A percentile compares a stretch with the other conserved stretches of the same genome.
Conservation (phyloP, 2,797 vertebrate species). For the Tiaroga cobitis region DNA sequence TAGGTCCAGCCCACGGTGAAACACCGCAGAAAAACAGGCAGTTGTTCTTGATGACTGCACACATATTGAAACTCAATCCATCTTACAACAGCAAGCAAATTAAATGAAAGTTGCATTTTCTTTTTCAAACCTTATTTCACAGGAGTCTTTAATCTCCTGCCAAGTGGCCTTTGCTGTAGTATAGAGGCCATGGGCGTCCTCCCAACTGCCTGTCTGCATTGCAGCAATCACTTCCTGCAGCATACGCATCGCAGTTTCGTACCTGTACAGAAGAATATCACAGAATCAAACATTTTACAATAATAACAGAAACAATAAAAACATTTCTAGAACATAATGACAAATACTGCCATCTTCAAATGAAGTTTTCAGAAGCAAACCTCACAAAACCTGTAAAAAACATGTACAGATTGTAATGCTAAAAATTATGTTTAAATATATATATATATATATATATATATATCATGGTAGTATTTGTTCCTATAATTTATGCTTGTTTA, state of each 20-base stretch:
- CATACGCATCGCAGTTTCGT: slow-evolving; percentile 81
- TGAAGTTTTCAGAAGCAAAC: not conserved
- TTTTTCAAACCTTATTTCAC: slow-evolving; percentile 82
- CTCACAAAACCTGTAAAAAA: not conserved
- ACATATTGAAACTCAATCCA: slow-evolving; percentile 34
- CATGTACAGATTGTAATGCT: not conserved
- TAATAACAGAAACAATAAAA: not conserved
- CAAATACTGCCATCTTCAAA: not conserved
- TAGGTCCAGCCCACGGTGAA: slow-evolving; percentile 94
- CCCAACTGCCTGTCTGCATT: slow-evolving; percentile 87
- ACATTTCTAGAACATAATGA: not conserved
- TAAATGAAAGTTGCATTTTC: not conserved
- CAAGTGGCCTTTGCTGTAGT: slow-evolving; percentile 79
- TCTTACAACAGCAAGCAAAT: not conserved
- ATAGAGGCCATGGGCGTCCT: slow-evolving; percentile 83
- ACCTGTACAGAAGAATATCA: slow-evolving; percentile 71
- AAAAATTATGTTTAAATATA: not conserved
- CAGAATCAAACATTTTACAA: not conserved
- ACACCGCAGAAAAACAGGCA: slow-evolving; percentile 88
- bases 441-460: not conserved
- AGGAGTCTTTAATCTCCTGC: slow-evolving; percentile 76
- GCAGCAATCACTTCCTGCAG: slow-evolving; percentile 83
- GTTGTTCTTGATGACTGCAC: slow-evolving; percentile 79
- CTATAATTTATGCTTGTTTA: not conserved
- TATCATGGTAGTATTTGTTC: not conserved